Evolutionary conservation across 2,113 vertebrate genomes (phyloP).

Genomic region (Sciurus niger): DNA sequence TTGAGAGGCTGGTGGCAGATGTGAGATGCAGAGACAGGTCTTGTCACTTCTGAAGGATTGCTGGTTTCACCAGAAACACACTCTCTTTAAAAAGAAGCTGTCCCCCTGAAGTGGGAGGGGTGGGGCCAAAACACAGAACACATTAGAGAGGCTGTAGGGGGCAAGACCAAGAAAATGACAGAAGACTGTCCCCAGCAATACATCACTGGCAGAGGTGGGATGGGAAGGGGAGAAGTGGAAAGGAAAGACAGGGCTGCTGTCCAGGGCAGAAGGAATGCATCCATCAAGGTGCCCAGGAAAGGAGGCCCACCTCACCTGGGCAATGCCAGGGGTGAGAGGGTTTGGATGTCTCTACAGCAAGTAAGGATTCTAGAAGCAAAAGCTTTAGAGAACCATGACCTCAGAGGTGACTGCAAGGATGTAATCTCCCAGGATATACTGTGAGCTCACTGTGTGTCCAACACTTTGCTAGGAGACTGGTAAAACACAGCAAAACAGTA

Average conservation of each 20-base stretch:
- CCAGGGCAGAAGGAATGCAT: not conserved
- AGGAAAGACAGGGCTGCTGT: not conserved
- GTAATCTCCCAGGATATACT: not conserved
- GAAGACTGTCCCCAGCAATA: not conserved
- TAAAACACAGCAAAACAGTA: not conserved
- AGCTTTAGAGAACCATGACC: not conserved
- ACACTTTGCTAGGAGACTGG: not conserved
- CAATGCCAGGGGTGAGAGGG: not conserved
- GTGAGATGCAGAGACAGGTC: slow-evolving; percentile 66
- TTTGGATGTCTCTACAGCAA: not conserved
- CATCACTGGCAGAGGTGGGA: no score
- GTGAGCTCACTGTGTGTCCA: not conserved
- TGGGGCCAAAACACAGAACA: not conserved
- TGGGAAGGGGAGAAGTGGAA: not conserved
- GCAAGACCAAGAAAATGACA: not conserved
- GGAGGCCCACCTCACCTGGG: not conserved
- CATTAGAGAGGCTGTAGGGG: not conserved
- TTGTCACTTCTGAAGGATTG: slow-evolving; percentile 71
- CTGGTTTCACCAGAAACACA: slow-evolving; percentile 13
- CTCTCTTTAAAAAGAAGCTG: not conserved
- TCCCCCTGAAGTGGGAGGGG: not conserved
- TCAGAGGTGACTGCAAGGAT: not conserved
- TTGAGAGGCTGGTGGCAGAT: slow-evolving; percentile 52
- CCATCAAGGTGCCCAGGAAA: not conserved
- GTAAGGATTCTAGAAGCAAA: not conserved